Evolutionary conservation across 1,140 invertebrate species (phyloP).

Genomic region (Archivesica marissinica): DNA sequence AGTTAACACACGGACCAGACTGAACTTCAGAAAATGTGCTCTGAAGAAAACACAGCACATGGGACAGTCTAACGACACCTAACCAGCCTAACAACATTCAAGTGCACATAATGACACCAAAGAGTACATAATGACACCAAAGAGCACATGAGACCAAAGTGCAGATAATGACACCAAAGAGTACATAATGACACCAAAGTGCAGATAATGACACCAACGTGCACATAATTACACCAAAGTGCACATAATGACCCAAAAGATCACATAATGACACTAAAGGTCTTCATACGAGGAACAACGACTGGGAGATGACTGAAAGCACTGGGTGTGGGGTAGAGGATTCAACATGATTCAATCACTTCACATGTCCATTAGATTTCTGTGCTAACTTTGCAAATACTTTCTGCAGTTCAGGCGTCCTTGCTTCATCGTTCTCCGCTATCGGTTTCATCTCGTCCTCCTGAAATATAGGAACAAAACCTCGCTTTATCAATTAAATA

Average conservation of each 20-base stretch:
- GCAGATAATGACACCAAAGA: no score
- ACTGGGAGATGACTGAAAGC: conserved; percentile 46
- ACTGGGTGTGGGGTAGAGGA: conserved; percentile 27
- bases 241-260: not conserved
- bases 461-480: conserved; percentile 38
- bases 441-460: conserved; percentile 65
- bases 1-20: no score
- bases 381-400: conserved; percentile 35
- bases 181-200: no score
- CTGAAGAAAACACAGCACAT: no score
- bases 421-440: conserved; percentile 25
- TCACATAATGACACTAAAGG: conserved; percentile 19
- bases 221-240: not conserved
- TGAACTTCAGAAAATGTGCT: no score
- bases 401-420: conserved; percentile 59
- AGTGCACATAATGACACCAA: no score
- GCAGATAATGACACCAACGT: no score
- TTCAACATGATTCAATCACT: conserved; percentile 14
- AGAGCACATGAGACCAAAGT: no score
- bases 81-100: no score
- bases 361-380: conserved; percentile 56
- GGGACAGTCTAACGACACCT: no score
- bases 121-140: no score
- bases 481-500: no score
- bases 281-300: conserved; percentile 29